A percentile compares a stretch with the other conserved stretches of the same genome.
Conservation (phyloP, 2,888 invertebrate species). For the Rotaria socialis region DNA sequence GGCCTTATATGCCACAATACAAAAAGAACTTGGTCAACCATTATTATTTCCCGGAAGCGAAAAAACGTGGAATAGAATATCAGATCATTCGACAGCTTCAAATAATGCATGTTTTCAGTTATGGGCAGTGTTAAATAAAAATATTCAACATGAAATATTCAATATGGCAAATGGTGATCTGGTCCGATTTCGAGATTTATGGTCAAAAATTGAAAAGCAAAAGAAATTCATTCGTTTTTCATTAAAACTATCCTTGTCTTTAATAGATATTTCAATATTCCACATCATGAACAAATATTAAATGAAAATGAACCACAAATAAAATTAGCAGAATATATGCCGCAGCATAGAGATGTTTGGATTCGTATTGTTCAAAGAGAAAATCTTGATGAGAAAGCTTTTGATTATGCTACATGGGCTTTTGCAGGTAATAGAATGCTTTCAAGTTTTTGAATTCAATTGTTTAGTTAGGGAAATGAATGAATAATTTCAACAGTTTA, state of each 20-base stretch:
- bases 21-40: conserved; percentile 9
- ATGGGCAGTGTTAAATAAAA: background rate
- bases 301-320: background rate
- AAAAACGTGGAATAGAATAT: background rate
- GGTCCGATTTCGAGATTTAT: background rate
- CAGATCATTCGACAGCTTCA: background rate
- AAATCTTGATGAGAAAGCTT: background rate
- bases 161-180: background rate
- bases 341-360: background rate
- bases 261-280: background rate
- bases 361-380: background rate
- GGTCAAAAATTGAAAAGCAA: conserved; percentile 5
- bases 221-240: background rate
- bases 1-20: background rate
- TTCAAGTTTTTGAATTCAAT: too few relatives aligned
- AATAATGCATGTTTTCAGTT: background rate
- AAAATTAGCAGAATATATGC: conserved; percentile 14
- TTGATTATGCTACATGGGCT: background rate
- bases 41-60: background rate
- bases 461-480: too few relatives aligned
- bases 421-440: background rate
- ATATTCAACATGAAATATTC: background rate
- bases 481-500: too few relatives aligned
- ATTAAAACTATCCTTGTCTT: background rate
- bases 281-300: background rate